Evolutionary conservation across 2,888 invertebrate genomes (phyloP), one percentile per base, ranked within the genome.

Genomic region (Lithophane socia): DNA sequence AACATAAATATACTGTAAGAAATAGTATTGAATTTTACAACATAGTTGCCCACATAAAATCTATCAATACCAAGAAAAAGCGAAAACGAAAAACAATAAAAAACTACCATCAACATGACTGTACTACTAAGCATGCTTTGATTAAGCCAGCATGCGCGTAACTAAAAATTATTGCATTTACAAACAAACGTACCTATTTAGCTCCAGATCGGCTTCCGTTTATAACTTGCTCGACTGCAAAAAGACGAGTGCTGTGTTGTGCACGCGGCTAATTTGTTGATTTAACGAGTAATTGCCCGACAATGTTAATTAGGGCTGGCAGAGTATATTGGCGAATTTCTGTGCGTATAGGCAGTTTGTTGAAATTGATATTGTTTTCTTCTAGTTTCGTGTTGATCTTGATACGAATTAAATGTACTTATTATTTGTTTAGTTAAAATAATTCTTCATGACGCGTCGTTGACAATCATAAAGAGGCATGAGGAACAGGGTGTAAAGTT

Each of bases 261-360:
- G 91, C 83, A 37, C 91, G 91, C 91, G 88, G 91, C 91, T 91
- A 93, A 95, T 95, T 94, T 94, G 96, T 95, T 94, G 92, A 94
- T 93, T 92, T 93, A 92, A 91, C 91, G 90, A 89, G 92, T 94
- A 94, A 96, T 96, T 94, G 92, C 88, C 87, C 91, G 92, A 95
- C 95, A 94, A 92, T 94, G 95, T 95, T 90, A 80, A 74, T 65
- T 92, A 96, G 95, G 96, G 96, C 65, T 94, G 92, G 1, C 88
- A 72, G 66, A 29, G 10, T 56, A 42, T 44, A 37, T 44, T 56
- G 1, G 60, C 3, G 29, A 63, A 58, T 24, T 68, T 49, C 37
- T 68, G 37, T 47, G 2, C 12, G 21, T 2, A 29, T 29, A 0
- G 61, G n/a, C 54, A 21, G 10, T 12, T 69, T 42, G 60, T 47